These are phyloP conservation scores for Coenonympha arcania DNA, from an alignment of 2,888 invertebrate genomes.

Conservation along the genomic window DNA sequence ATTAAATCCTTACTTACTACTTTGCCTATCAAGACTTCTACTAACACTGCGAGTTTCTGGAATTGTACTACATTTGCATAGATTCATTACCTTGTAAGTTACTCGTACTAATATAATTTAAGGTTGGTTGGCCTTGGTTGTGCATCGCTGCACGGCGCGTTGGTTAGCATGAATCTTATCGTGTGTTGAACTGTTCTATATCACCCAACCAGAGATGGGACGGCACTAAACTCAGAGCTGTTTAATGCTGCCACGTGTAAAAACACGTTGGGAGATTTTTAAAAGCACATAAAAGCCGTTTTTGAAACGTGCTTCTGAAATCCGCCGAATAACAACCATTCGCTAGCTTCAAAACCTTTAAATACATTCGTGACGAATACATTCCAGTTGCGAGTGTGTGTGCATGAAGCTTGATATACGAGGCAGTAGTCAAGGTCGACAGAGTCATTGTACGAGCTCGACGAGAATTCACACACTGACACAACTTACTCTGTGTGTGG, in stretches of 20 bases:
- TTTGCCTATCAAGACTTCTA: too few relatives aligned
- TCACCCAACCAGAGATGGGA: slow-evolving; percentile 39
- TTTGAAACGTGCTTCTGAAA: slow-evolving; percentile 34
- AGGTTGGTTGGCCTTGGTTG: slow-evolving; percentile 54
- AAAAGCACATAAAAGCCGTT: slow-evolving; percentile 24
- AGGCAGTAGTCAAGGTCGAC: slow-evolving; percentile 71
- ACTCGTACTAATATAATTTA: slow-evolving; percentile 16
- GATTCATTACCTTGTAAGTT: too few relatives aligned
- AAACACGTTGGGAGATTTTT: slow-evolving; percentile 28
- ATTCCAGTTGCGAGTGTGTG: slow-evolving; percentile 45
- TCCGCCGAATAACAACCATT: slow-evolving; percentile 42
- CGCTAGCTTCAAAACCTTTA: slow-evolving; percentile 50
- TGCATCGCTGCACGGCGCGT: slow-evolving; percentile 48
- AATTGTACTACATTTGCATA: not conserved
- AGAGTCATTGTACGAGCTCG: slow-evolving; percentile 70
- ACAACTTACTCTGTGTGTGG: slow-evolving; percentile 41
- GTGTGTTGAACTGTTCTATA: slow-evolving; percentile 68
- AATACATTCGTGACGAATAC: slow-evolving; percentile 54
- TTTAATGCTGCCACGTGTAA: slow-evolving; percentile 32
- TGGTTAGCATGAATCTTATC: slow-evolving; percentile 64
- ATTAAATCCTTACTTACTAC: too few relatives aligned
- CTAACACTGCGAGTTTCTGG: too few relatives aligned
- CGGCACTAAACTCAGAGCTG: slow-evolving; percentile 37
- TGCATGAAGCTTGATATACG: slow-evolving; percentile 48
- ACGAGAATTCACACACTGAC: slow-evolving; percentile 53